Percentiles rank a stretch among this genome's conserved stretches.
Conservation (phyloP, 2,113 vertebrate species). For the Amazona vittata region DNA sequence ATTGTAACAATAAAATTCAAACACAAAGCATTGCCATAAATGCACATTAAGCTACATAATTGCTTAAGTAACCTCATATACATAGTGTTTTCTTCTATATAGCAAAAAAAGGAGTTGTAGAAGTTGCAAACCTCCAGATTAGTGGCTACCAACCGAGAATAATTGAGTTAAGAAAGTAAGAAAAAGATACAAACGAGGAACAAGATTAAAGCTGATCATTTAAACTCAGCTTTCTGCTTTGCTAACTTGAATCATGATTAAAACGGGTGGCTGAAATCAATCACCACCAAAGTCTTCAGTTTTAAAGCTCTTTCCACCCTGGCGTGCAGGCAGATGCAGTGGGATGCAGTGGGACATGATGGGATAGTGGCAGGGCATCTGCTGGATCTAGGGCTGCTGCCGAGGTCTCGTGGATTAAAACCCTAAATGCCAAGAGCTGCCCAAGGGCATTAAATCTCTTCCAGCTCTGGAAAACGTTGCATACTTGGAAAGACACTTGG, state of each 20-base stretch:
- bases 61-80: neutral
- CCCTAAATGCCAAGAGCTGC: neutral
- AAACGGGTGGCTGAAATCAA: neutral
- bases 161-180: neutral
- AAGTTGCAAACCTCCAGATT: neutral
- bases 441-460: neutral
- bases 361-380: neutral
- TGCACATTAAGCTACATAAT: neutral
- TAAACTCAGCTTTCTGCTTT: neutral
- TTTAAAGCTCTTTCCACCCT: neutral
- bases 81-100: neutral
- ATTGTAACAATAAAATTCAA: neutral
- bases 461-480: accelerated
- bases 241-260: neutral
- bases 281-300: accelerated
- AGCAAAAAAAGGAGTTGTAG: neutral
- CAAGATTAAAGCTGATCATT: neutral
- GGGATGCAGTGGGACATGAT: neutral
- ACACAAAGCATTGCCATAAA: neutral
- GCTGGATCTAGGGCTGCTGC: neutral
- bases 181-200: neutral
- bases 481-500: accelerated
- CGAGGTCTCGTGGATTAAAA: neutral
- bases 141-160: neutral
- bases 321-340: neutral